phyloP scores from a whole-genome alignment of 1,140 invertebrate genomes.

The Aethina tumida region DNA sequence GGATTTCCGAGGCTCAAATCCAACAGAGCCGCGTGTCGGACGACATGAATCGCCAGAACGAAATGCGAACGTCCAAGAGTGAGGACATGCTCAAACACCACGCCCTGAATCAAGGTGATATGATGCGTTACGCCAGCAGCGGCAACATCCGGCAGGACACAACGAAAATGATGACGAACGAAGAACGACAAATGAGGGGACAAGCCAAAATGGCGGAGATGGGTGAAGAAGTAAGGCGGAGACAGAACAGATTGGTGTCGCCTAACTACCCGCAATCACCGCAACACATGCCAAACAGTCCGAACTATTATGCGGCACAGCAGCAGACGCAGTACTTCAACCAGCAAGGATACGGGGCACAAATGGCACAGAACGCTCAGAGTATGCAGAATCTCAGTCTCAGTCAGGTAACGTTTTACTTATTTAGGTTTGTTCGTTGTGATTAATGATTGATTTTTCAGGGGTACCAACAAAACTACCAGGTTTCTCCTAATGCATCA shows the following conservation, averaged over 20 bases:
- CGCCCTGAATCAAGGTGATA: slow-evolving; percentile 23
- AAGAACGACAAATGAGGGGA: slow-evolving; percentile 38
- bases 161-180: slow-evolving; percentile 21
- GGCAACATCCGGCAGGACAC: slow-evolving; percentile 30
- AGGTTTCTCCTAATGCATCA: slow-evolving; percentile 4
- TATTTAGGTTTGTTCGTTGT: too few species aligned
- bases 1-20: slow-evolving; percentile 25
- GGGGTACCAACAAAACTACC: slow-evolving; percentile 29
- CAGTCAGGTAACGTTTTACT: too few species aligned
- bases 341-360: slow-evolving; percentile 29
- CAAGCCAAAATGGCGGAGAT: slow-evolving; percentile 74
- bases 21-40: slow-evolving; percentile 23
- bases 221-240: slow-evolving; percentile 67
- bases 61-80: slow-evolving; percentile 31
- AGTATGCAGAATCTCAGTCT: slow-evolving; percentile 33
- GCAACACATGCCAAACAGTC: slow-evolving; percentile 4
- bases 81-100: slow-evolving; percentile 31
- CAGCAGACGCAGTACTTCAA: slow-evolving; percentile 4
- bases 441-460: slow-evolving; percentile 28
- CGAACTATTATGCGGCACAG: slow-evolving; percentile 1
- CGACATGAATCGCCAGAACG: slow-evolving; percentile 23
- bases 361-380: slow-evolving; percentile 29
- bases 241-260: slow-evolving; percentile 48
- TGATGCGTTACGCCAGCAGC: slow-evolving; percentile 33
- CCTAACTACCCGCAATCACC: slow-evolving; percentile 11